These are phyloP conservation scores for Camelus dromedarius DNA, from an alignment of 2,113 vertebrate species.

Conservation along the genomic window DNA sequence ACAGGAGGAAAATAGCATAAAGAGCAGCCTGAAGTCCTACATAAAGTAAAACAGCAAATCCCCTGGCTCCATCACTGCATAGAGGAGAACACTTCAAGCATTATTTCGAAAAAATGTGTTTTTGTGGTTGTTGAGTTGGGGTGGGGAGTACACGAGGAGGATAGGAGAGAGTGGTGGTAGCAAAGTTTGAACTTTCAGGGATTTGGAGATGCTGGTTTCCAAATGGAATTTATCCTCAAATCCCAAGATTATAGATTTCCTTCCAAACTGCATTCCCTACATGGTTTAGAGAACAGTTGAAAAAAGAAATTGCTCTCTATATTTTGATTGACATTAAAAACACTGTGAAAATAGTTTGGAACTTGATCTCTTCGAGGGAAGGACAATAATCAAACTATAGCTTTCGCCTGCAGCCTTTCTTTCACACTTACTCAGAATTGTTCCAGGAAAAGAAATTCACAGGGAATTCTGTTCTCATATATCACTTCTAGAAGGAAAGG, in stretches of 20 bases:
- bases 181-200: constrained; percentile 8
- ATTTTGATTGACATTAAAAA: constrained; percentile 77
- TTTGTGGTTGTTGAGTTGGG: background rate
- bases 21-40: background rate
- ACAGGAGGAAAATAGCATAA: background rate
- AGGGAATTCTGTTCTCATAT: constrained; percentile 77
- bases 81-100: background rate
- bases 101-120: constrained; percentile 12
- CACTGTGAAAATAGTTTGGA: constrained; percentile 73
- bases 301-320: constrained; percentile 59
- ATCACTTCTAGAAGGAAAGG: constrained; percentile 22
- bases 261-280: constrained; percentile 73
- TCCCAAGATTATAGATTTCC: constrained; percentile 75
- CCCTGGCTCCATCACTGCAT: background rate
- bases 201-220: constrained; percentile 49
- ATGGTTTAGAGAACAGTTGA: constrained; percentile 60
- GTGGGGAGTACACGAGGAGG: background rate
- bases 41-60: background rate
- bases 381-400: constrained; percentile 64
- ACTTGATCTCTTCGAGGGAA: constrained; percentile 68
- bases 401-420: constrained; percentile 57
- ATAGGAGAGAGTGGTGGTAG: background rate
- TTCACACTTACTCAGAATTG: constrained; percentile 73
- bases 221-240: constrained; percentile 74
- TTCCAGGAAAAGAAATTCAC: constrained; percentile 77